Conservation (phyloP, 2,888 invertebrate genomes). For the Lordiphosa andalusiaca region DNA sequence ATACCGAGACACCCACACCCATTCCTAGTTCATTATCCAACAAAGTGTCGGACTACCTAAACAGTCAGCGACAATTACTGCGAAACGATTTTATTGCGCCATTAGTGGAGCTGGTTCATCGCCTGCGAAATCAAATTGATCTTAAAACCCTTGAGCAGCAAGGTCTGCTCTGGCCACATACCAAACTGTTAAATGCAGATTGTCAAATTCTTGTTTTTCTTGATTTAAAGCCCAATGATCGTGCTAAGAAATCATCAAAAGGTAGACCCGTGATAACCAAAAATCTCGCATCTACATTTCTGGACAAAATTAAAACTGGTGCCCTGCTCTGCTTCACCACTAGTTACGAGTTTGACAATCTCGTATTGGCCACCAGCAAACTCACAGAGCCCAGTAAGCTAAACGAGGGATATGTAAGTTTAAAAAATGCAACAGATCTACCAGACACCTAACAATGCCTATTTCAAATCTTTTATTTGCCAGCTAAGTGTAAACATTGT, state of each 20-base stretch:
- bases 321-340: slow-evolving; percentile 87
- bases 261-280: not conserved
- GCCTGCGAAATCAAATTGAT: slow-evolving; percentile 26
- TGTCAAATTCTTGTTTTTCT: slow-evolving; percentile 69
- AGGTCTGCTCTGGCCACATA: slow-evolving; percentile 41
- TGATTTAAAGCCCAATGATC: slow-evolving; percentile 43
- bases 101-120: slow-evolving; percentile 81
- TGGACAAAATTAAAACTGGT: slow-evolving; percentile 80
- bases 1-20: slow-evolving; percentile 83
- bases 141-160: slow-evolving; percentile 15
- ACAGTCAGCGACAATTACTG: slow-evolving; percentile 88
- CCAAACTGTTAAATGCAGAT: slow-evolving; percentile 63
- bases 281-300: not conserved
- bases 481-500: slow-evolving; percentile 77
- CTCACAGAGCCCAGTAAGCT: slow-evolving; percentile 82
- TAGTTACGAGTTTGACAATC: slow-evolving; percentile 84
- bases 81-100: slow-evolving; percentile 90
- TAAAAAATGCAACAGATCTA: slow-evolving; percentile 9
- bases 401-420: slow-evolving; percentile 82
- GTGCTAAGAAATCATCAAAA: not conserved
- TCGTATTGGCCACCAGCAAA: slow-evolving; percentile 86
- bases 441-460: no score
- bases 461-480: not conserved
- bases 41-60: slow-evolving; percentile 84
- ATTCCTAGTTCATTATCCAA: not conserved